A percentile compares a stretch with the other conserved stretches of the same genome.
Evolutionary conservation across 2,888 invertebrate species (phyloP).

Genomic region (Scaptodrosophila latifasciaeformis): DNA sequence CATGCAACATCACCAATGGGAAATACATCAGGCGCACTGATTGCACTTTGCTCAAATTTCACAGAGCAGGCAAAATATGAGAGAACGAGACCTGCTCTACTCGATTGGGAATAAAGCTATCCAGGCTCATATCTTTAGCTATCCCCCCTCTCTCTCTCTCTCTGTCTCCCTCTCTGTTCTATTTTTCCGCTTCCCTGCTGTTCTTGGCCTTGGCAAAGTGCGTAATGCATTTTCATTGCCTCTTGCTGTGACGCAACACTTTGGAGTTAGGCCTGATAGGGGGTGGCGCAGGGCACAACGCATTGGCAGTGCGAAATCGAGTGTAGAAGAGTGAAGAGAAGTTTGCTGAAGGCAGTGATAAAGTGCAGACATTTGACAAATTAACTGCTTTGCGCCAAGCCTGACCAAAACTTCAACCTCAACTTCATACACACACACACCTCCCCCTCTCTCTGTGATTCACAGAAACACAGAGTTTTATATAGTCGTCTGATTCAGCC

Average conservation of each 20-base stretch:
- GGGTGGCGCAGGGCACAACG: not conserved
- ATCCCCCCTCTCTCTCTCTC: too few species aligned
- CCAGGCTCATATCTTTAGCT: too few species aligned
- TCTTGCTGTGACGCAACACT: constrained; percentile 4
- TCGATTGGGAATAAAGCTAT: too few species aligned
- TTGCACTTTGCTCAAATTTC: constrained; percentile 67
- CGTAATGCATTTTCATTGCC: constrained; percentile 60
- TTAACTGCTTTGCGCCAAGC: constrained; percentile 60
- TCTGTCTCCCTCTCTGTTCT: constrained; percentile 1
- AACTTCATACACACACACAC: too few species aligned
- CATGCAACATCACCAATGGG: too few species aligned
- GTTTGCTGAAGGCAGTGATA: constrained; percentile 50
- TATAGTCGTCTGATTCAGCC: not conserved
- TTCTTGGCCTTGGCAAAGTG: constrained; percentile 54
- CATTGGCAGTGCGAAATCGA: not conserved
- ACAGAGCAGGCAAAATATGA: constrained; percentile 39
- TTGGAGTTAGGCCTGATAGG: not conserved
- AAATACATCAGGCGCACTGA: constrained; percentile 60
- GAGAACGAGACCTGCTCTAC: too few species aligned
- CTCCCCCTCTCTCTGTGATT: too few species aligned
- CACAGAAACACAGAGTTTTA: too few species aligned
- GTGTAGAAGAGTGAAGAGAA: too few species aligned
- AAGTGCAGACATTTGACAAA: constrained; percentile 70
- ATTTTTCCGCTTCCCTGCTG: not conserved
- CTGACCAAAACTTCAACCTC: not conserved